Conservation (phyloP, 1,140 invertebrate species). For the Cydia splendana region DNA sequence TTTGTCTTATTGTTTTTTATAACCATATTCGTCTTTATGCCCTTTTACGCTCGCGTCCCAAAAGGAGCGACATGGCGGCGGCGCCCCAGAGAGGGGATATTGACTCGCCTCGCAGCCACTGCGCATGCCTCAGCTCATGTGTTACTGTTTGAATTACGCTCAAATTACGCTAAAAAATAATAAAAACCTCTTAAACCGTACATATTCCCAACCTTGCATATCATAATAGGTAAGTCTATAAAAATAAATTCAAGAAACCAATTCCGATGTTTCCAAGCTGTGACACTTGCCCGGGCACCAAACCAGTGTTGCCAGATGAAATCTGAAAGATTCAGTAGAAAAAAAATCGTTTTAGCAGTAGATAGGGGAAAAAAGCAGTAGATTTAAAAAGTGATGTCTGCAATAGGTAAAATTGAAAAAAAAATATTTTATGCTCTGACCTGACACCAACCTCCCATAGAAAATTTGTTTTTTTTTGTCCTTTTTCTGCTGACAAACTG, state of each 20-base stretch:
- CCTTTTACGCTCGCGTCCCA: conserved; percentile 12
- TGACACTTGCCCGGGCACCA: not conserved
- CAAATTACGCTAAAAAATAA: conserved; percentile 56
- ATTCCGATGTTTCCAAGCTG: not conserved
- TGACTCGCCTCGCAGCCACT: conserved; percentile 69
- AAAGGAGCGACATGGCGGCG: conserved; percentile 67
- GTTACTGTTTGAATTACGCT: conserved; percentile 72
- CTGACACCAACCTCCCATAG: too few relatives aligned
- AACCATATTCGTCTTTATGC: conserved; percentile 31
- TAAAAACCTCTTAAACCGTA: conserved; percentile 5
- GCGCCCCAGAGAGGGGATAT: conserved; percentile 73
- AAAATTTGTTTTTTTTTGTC: too few relatives aligned
- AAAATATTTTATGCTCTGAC: too few relatives aligned
- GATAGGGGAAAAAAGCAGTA: too few relatives aligned
- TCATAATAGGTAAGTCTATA: not conserved
- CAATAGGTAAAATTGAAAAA: too few relatives aligned
- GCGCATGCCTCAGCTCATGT: conserved; percentile 75
- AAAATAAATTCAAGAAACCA: not conserved
- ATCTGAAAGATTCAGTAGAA: too few relatives aligned
- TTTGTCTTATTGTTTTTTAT: conserved; percentile 1
- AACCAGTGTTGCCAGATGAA: too few relatives aligned
- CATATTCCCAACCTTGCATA: not conserved
- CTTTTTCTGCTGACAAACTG: too few relatives aligned
- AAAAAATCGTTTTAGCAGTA: too few relatives aligned
- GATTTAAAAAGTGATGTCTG: too few relatives aligned